Base-by-base conservation (phyloP, 2,797 vertebrate genomes). In the Manis pentadactyla region DNA sequence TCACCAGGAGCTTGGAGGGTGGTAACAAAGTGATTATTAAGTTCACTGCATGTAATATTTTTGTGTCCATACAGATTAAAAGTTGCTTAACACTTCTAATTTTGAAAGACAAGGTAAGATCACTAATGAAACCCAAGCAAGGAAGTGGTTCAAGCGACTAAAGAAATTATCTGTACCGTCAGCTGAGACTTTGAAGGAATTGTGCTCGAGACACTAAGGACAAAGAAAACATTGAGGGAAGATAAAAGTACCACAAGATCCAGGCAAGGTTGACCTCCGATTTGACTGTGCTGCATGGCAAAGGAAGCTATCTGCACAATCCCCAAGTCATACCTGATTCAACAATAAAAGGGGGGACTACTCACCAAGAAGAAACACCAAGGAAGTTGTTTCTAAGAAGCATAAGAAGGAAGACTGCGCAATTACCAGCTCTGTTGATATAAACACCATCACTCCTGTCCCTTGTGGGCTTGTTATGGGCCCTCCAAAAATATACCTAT, bases 341-440 rank as follows among this genome's bases (percentile, higher is more conserved):
- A 63, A 90, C n/a, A 82, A 94, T 66, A 97, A 96, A 95, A 93
- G 4, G 13, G 55, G 57, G n/a, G 53, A 53, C 10, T 23, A 83
- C 37, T 81, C 73, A 34, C 51, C 85, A 87, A 87, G 93, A 90
- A 85, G 25, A 14, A 93, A 75, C 71, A 79, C 42, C 74, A 79
- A 90, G 63, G 49, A 96, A 83, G 59, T 88, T 93, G 34, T 96
- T 95, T 91, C 83, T 68, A 86, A 87, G 73, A 92, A 93, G 37
- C 78, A 75, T 25, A 13, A 39, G 29, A 69, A 21, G 37, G 78
- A 77, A 85, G 59, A 87, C 15, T 57, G 59, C 93, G n/a, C 73
- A 79, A 73, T 95, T 75, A 88, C 42, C 64, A 93, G 75, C 39
- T 87, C 42, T 95, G 63, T 86, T 74, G 82, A 57, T 71, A 91